phyloP scores from a whole-genome alignment of 1,140 invertebrate genomes.

The Artemia franciscana region DNA sequence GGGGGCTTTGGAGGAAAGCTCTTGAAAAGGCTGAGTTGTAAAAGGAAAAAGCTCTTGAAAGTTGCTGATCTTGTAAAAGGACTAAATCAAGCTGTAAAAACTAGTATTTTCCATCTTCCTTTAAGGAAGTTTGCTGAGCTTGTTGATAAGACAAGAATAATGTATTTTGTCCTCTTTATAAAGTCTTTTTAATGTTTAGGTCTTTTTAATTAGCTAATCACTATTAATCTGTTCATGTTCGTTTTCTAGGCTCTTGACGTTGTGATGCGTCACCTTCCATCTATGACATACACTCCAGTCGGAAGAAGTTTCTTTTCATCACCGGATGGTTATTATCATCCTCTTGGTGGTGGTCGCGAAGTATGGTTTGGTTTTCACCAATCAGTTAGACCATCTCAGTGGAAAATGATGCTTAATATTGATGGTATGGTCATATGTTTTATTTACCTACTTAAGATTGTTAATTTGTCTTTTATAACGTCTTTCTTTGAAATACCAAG shows the following conservation, averaged over 20 bases:
- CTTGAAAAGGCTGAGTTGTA: no score
- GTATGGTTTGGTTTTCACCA: conserved; percentile 99
- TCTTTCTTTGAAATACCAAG: background rate
- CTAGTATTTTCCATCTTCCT: no score
- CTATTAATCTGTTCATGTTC: no score
- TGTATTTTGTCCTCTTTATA: background rate
- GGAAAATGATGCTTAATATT: conserved; percentile 99
- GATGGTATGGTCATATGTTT: conserved; percentile 50
- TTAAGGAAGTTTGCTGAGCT: no score
- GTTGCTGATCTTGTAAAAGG: no score
- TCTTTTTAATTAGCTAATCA: background rate
- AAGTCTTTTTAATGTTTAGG: background rate
- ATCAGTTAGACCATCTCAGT: conserved; percentile 92
- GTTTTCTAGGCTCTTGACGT: conserved; percentile 62
- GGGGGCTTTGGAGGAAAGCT: no score
- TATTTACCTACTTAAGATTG: no score
- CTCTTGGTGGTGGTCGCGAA: conserved; percentile 88
- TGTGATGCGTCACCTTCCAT: conserved; percentile 97
- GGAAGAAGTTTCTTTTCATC: conserved; percentile 97
- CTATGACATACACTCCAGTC: conserved; percentile 97
- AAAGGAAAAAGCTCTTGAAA: no score
- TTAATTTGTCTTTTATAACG: no score
- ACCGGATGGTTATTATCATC: conserved; percentile 94
- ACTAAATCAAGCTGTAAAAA: no score
- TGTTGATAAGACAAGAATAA: no score